Evolutionary conservation across 1,140 invertebrate species (phyloP), one percentile per base, ranked within the genome.

Genomic region (Brachionus rubens): DNA sequence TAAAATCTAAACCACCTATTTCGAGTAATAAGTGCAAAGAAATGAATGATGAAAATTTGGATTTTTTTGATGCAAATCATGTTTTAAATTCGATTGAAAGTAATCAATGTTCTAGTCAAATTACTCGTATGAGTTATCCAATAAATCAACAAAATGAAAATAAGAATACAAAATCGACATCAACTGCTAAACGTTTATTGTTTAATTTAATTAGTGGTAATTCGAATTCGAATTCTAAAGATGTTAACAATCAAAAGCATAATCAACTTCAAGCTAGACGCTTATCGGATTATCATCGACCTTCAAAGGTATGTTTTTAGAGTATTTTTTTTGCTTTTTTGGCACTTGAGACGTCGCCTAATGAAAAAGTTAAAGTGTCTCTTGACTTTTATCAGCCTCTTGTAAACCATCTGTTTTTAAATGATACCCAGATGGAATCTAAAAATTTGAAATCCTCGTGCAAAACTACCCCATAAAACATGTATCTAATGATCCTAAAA

Each of bases 151-250:
- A 14, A 46, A 4, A 14, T 7, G 14, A 16, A 21, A 24, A 41
- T 3, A 65, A 43, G 3, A 24, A 12, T 16, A 24, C n/a, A 10
- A 72, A 72, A 36, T 24, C 26, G 10, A 72, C 46, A 30, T 50
- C 68, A 19, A 72, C 46, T 54, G 68, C 68, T 33, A 72, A 72
- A 28, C 19, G 68, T 14, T 19, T 72, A 1, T 40, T 72, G 7
- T 54, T 72, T 26, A 72, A 72, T 72, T 54, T 72, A 10, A 33
- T 72, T 10, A 30, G n/a, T 14, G 68, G 68, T 6, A 41, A 50
- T 72, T 43, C 40, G 16, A 48, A 50, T 72, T 43, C 40, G 16
- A 48, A 72, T 30, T 19, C 12, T 14, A 30, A n/a, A 0, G 33
- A 50, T 16, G 46, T 50, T 50, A 48, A 50, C 10, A 19, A 28